Base-by-base conservation (phyloP, 30 jellyfish, hydroid and myxozoan species). In the Hydractinia echinata region DNA sequence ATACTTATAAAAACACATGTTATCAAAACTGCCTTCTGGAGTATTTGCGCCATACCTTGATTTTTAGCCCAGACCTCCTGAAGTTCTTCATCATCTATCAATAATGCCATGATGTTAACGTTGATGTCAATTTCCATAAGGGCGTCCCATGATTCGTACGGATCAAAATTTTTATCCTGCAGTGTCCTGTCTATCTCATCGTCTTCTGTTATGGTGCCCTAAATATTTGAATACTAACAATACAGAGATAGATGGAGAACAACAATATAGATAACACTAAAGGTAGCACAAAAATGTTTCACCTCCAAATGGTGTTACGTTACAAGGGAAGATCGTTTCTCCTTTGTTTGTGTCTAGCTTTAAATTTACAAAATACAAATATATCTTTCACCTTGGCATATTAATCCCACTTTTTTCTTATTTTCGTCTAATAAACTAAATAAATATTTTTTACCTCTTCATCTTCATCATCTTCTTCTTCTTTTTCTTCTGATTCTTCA, bases 141-240 rank as follows among this genome's bases (percentile, higher is more conserved):
- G 1, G 19, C 51, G 16, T 64, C 74, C 74, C 74, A 64, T n/a
- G 74, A 44, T 6, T 64, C 74, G 74, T 64, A 64, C 7, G 74
- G 74, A 64, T 64, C 74, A 13, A 64, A 51, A 64, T 64, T 51
- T 11, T 58, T 16, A 16, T 16, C 69, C 69, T 58, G 18, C 19
- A 11, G 69, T 58, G 69, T 58, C 69, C 19, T 13, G 19, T 64
- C 74, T n/a, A 44, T 64, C 74, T 64, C 74, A 6, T 64, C 74
- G 7, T 64, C 74, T 6, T 44, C 19, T n/a, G 7, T 0, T 4
- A n/a, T 3, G 3, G 74, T n/a, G 4, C 74, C 39, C 39, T 64
- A 30, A 30, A 30, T 30, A 30, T 30, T 30, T 30, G 2, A 30
- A 30, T 30, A 30, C 44, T 30, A 2, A 30, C 44, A 30, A 30